These are phyloP conservation scores for Limosa lapponica DNA, from an alignment of 2,797 vertebrate genomes.

Conservation along the genomic window DNA sequence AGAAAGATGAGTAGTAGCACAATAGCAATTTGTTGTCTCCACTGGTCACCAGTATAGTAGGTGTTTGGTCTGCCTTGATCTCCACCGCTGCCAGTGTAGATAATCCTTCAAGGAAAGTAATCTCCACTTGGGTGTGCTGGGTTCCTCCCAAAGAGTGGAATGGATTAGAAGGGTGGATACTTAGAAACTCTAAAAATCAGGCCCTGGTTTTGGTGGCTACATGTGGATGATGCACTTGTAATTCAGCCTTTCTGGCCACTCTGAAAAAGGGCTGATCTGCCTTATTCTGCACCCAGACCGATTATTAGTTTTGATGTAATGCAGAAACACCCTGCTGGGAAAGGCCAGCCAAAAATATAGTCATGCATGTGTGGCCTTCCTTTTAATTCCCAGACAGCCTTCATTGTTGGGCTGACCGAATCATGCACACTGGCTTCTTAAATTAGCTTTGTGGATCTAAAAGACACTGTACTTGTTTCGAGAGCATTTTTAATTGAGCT, in stretches of 20 bases:
- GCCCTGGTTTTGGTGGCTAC: neutral
- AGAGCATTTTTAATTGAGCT: constrained; percentile 34
- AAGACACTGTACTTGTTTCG: neutral
- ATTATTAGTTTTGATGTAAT: constrained; percentile 30
- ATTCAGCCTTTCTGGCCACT: neutral
- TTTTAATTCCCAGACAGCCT: neutral
- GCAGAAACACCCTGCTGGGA: constrained; percentile 32
- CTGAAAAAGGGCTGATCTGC: neutral
- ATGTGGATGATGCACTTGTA: neutral
- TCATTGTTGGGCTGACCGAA: constrained; percentile 20
- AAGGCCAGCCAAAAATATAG: constrained; percentile 36
- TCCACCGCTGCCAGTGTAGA: neutral
- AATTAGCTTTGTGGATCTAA: constrained; percentile 4
- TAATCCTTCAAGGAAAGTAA: neutral
- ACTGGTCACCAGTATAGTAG: rapidly evolving
- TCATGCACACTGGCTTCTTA: constrained; percentile 19
- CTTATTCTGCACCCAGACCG: neutral
- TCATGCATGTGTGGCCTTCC: neutral
- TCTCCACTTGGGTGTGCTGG: neutral
- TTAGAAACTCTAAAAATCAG: neutral
- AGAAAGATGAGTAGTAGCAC: neutral
- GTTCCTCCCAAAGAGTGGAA: neutral
- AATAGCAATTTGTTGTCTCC: neutral
- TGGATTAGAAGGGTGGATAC: neutral
- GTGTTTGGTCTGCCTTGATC: rapidly evolving